Base-by-base conservation (phyloP, 2,797 vertebrate genomes). In the Podarcis lilfordi region DNA sequence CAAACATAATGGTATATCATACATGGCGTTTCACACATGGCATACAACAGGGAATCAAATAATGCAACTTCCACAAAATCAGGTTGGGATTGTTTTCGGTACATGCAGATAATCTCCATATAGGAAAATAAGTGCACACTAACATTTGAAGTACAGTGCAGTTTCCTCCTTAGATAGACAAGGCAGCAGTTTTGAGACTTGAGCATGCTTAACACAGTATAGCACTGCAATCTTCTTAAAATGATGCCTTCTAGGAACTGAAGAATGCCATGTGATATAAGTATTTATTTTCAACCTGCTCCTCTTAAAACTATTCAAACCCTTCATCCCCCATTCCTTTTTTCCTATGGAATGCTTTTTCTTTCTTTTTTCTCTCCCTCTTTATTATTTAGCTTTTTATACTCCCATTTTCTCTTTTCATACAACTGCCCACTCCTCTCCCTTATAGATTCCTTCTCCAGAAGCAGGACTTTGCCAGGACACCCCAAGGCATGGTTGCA, bases 191-290 rank as follows among this genome's bases (percentile, higher is more conserved):
- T 45, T 85, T n/a, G 8, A 25, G 4, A 72, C 8, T 23, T 11
- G 74, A 72, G 43, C 69, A 55, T 21, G 77, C 64, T 37, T 59
- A 64, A 76, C 25, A 43, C n/a, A 75, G 35, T 17, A 40, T 23
- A 69, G 76, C 10, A 43, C 3, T 32, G 89, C 29, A 79, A 84
- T 71, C 35, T 92, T 91, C 40, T 85, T 91, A 90, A 88, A 85
- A 85, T 86, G 71, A 79, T 55, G 25, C 85, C 89, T 72, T 83
- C 45, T 72, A 88, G 0, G 40, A 91, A 85, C 7, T 77, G 66
- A 90, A 40, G 21, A 80, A 83, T 81, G 61, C 4, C 71, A 85
- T 9, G 32, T 23, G 10, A 82, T 5, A 78, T 29, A 71, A 35
- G 25, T 79, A 25, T 35, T 37, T 32, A 21, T 15, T 55, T 55